Evolutionary conservation across 2,113 vertebrate species (phyloP), one percentile per base, ranked within the genome.

Genomic region (Pseudorhombus dupliciocellatus): DNA sequence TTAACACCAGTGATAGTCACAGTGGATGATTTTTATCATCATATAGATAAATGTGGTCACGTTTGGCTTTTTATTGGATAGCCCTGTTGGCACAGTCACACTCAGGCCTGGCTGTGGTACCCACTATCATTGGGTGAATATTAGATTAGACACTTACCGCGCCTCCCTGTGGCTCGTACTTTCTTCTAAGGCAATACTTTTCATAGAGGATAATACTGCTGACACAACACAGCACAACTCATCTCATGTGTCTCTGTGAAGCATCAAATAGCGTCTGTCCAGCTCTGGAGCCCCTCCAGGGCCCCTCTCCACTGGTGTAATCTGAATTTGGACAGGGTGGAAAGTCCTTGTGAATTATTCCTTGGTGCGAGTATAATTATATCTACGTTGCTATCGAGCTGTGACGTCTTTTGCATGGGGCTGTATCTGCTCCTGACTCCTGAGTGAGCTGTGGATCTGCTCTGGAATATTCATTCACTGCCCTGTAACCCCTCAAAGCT

Each of bases 381-480:
- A 76, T 81, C 68, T 80, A 73, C 73, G 70, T 78, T 74, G 55
- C 55, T 25, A 2, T 62, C 66, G 31, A 15, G 60, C 69, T 55
- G 72, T 31, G 56, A 5, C 18, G 42, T 18, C 42, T 5, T 18
- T 6, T 15, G 42, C 42, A 46, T 46, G 20, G 53, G 67, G 18
- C 15, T 46, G 66, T 84, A 66, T 79, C 51, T 59, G 37, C 73
- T 66, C 63, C 84, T 75, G 70, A 74, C 64, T 77, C 18, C 65
- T 66, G 44, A 81, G 73, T 68, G 16, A 84, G 70, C 50, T 15
- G 5, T 28, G 1, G 9, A 20, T 65, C 54, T 70, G 68, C 34
- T 53, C n/a, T 50, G 63, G 61, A 79, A 79, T 75, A 81, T 76
- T 83, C 4, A 85, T 75, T 81, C 56, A 21, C 59, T 77, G 34